These are phyloP conservation scores for Leptinotarsa texana DNA, from an alignment of 1,140 invertebrate species.

Conservation along the genomic window DNA sequence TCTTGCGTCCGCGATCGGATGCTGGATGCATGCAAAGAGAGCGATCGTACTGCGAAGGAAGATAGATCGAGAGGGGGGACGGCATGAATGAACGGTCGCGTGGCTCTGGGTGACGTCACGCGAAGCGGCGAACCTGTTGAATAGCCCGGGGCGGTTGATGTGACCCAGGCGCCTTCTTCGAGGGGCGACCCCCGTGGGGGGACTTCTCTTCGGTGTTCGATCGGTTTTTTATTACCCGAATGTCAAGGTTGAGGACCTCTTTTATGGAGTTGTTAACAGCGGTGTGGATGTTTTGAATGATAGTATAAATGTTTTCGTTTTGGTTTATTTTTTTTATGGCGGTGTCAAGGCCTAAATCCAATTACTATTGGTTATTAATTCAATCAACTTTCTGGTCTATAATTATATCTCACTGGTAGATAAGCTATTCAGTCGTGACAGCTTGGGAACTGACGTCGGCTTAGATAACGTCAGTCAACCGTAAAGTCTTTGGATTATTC, in stretches of 20 bases:
- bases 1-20: neutral
- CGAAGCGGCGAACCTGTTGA: conserved; percentile 17
- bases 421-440: too few relatives aligned
- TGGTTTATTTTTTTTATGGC: too few relatives aligned
- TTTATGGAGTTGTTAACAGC: neutral
- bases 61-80: neutral
- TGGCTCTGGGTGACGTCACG: conserved; percentile 23
- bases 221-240: neutral
- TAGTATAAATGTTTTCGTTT: too few relatives aligned
- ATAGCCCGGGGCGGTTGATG: conserved; percentile 13
- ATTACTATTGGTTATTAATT: too few relatives aligned
- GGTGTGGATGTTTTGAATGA: too few relatives aligned
- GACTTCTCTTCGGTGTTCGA: neutral
- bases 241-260: neutral
- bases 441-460: too few relatives aligned
- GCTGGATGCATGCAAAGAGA: neutral
- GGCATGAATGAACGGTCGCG: conserved; percentile 27
- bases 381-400: too few relatives aligned
- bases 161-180: conserved; percentile 23
- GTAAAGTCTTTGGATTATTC: too few relatives aligned
- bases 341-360: too few relatives aligned
- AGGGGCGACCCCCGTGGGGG: neutral
- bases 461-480: too few relatives aligned
- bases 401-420: too few relatives aligned
- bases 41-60: neutral